A percentile compares a stretch with the other conserved stretches of the same genome.
These are phyloP conservation scores for Punctoribates punctum DNA, from an alignment of 2,888 invertebrate genomes.

Conservation along the genomic window DNA sequence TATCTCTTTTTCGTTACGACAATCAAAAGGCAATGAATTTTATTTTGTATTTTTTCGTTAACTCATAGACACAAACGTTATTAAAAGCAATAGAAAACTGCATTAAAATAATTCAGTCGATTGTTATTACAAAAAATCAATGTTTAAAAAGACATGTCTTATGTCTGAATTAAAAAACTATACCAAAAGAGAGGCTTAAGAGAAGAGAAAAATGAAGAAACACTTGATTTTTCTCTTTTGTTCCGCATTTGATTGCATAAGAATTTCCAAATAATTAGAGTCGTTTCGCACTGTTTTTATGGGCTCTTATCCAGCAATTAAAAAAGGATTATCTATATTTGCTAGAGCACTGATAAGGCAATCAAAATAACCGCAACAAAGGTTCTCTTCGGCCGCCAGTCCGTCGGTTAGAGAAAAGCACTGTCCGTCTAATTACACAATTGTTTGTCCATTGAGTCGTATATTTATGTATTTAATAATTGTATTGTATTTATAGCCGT, in stretches of 20 bases:
- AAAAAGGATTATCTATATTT: neutral
- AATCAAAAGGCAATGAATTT: constrained; percentile 18
- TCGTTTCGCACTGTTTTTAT: neutral
- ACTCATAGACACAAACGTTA: neutral
- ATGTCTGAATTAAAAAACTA: neutral
- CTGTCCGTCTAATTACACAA: too few species aligned
- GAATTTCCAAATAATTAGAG: neutral
- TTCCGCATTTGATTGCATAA: neutral
- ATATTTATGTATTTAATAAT: too few species aligned
- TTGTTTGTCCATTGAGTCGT: too few species aligned
- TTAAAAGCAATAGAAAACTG: constrained; percentile 9
- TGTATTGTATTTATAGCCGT: too few species aligned
- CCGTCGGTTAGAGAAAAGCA: too few species aligned
- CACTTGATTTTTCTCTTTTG: neutral
- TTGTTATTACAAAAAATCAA: neutral
- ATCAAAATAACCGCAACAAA: too few species aligned
- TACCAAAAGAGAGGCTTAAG: too few species aligned
- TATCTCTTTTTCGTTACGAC: neutral
- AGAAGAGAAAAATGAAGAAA: too few species aligned
- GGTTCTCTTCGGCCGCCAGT: too few species aligned
- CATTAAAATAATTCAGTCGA: neutral
- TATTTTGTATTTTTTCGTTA: neutral
- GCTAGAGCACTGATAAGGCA: too few species aligned
- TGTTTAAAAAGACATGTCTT: neutral
- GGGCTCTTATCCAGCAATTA: neutral